Percentiles rank a stretch among this genome's conserved stretches.
Evolutionary conservation across 2,113 vertebrate genomes (phyloP).

Genomic region (Symphodus melops): DNA sequence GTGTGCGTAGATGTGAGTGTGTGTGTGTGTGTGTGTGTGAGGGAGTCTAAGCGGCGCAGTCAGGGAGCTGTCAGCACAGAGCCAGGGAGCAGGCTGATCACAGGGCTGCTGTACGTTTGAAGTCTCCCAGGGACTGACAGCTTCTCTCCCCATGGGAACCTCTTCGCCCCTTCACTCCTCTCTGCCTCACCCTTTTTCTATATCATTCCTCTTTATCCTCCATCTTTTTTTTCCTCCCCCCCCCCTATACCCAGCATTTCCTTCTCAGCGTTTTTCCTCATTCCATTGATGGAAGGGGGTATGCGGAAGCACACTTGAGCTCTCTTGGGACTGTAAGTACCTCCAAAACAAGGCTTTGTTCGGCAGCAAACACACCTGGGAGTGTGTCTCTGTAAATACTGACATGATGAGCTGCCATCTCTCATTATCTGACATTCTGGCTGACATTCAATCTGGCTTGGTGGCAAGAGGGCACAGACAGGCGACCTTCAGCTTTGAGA

Average conservation of each 20-base stretch:
- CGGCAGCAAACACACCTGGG: conserved; percentile 51
- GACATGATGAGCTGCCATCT: conserved; percentile 76
- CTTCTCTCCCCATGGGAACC: conserved; percentile 74
- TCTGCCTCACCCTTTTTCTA: conserved; percentile 52
- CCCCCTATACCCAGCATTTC: conserved; percentile 28
- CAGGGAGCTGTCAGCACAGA: conserved; percentile 79
- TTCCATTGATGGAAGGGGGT: conserved; percentile 42
- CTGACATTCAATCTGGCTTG: conserved; percentile 68
- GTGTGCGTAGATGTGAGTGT: conserved; percentile 22
- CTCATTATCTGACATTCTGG: conserved; percentile 67
- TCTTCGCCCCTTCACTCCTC: conserved; percentile 63
- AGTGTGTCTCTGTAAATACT: conserved; percentile 69
- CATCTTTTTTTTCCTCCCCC: conserved; percentile 42
- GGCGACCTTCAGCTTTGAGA: conserved; percentile 64
- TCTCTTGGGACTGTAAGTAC: conserved; percentile 61
- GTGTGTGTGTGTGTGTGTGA: conserved; percentile 31
- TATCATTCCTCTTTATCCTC: conserved; percentile 63
- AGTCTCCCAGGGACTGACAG: conserved; percentile 84
- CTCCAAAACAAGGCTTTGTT: conserved; percentile 63
- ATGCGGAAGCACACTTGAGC: conserved; percentile 41
- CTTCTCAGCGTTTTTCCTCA: conserved; percentile 30
- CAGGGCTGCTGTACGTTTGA: conserved; percentile 78
- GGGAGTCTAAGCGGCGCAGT: conserved; percentile 77
- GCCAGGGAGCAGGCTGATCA: conserved; percentile 79
- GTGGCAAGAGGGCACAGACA: conserved; percentile 51